Conservation (phyloP, 2,797 vertebrate species). For the Schizopygopsis malacanthus region DNA sequence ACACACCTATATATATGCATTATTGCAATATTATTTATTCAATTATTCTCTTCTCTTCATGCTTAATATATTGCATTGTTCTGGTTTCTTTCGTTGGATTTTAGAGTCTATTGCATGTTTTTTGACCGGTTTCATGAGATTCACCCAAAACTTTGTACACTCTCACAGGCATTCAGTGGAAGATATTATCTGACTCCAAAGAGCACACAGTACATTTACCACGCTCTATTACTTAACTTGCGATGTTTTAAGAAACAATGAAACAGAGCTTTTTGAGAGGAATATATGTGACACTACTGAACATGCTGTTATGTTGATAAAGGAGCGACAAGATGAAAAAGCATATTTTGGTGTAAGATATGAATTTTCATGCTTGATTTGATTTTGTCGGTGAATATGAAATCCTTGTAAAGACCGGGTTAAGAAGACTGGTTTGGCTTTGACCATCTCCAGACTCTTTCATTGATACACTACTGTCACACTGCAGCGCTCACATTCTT, state of each 20-base stretch:
- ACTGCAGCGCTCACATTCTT: slow-evolving; percentile 8
- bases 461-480: slow-evolving; percentile 1
- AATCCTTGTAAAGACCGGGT: slow-evolving; percentile 6
- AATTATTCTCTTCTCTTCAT: not conserved
- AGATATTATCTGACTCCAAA: slow-evolving; percentile 8
- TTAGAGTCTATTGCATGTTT: not conserved
- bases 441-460: slow-evolving; percentile 14
- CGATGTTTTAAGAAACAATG: not conserved
- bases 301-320: slow-evolving; percentile 8
- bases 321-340: slow-evolving; percentile 6
- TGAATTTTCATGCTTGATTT: slow-evolving; percentile 7
- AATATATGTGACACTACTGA: not conserved
- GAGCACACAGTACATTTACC: slow-evolving; percentile 12
- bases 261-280: not conserved
- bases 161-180: slow-evolving; percentile 16
- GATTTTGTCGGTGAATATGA: slow-evolving; percentile 1
- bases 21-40: not conserved
- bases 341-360: slow-evolving; percentile 24
- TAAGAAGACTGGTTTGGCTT: slow-evolving; percentile 1
- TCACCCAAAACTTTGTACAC: slow-evolving; percentile 53
- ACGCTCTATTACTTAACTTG: slow-evolving; percentile 14
- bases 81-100: not conserved
- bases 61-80: not conserved
- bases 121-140: slow-evolving; percentile 51
- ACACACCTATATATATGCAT: not conserved